A percentile compares a stretch with the other conserved stretches of the same genome.
These are phyloP conservation scores for Dromas ardeola DNA, from an alignment of 2,113 vertebrate species.

Conservation along the genomic window DNA sequence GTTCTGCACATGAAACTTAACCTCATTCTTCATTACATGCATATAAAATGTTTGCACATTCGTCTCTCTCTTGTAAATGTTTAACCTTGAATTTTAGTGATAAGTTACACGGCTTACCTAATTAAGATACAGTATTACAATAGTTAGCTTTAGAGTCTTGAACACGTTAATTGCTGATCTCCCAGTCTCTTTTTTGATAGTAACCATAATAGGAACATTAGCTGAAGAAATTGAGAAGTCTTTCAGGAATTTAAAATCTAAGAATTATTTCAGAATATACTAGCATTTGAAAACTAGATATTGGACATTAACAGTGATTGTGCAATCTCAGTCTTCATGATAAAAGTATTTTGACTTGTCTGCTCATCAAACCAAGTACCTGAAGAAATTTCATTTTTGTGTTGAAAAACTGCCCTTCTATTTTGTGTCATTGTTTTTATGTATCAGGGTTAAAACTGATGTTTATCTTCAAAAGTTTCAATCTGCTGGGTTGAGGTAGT, in stretches of 20 bases:
- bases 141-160: not conserved
- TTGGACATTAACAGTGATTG: not conserved
- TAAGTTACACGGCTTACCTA: not conserved
- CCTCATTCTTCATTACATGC: not conserved
- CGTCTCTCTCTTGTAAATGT: not conserved
- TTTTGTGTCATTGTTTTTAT: not conserved
- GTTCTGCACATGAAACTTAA: not conserved
- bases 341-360: not conserved
- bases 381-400: not conserved
- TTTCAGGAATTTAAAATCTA: not conserved
- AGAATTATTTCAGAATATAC: not conserved
- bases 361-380: not conserved
- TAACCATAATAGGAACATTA: not conserved
- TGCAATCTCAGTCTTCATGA: not conserved
- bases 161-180: not conserved
- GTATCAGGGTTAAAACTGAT: not conserved
- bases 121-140: not conserved
- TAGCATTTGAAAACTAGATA: not conserved
- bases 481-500: not conserved
- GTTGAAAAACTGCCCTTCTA: not conserved
- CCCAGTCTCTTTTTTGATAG: not conserved
- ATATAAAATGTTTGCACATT: not conserved
- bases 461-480: not conserved
- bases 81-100: not conserved
- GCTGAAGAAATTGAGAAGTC: not conserved